These are phyloP conservation scores for Poecilia gillii DNA, from an alignment of 2,797 vertebrate genomes.

Conservation along the genomic window DNA sequence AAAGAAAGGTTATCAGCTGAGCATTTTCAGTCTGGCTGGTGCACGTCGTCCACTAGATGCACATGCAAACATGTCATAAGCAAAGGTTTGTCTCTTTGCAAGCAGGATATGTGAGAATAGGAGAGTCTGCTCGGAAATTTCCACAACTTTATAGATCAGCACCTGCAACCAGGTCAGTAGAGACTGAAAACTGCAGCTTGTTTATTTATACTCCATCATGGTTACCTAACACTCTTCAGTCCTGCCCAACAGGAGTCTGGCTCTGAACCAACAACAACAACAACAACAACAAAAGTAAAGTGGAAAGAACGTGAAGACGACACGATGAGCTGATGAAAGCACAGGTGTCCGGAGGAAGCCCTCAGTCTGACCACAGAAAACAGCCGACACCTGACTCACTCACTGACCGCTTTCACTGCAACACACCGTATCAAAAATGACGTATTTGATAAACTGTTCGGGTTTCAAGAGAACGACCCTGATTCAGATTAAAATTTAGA, in stretches of 20 bases:
- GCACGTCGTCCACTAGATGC: constrained; percentile 14
- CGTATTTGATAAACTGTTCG: not conserved
- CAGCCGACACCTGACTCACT: not conserved
- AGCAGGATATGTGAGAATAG: constrained; percentile 12
- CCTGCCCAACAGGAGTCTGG: constrained; percentile 43
- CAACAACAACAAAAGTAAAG: constrained; percentile 33
- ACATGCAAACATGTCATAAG: constrained; percentile 52
- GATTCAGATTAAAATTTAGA: not conserved
- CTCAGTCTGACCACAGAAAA: constrained; percentile 12
- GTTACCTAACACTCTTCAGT: constrained; percentile 40
- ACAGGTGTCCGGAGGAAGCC: constrained; percentile 14
- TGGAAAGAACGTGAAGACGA: constrained; percentile 56
- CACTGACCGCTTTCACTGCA: constrained; percentile 11
- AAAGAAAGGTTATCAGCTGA: not conserved
- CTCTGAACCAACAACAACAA: constrained; percentile 26
- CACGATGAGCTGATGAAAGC: constrained; percentile 28
- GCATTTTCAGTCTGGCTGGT: constrained; percentile 20
- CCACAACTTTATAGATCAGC: constrained; percentile 48
- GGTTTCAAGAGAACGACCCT: not conserved
- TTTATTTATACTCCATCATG: constrained; percentile 44
- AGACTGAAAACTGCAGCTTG: constrained; percentile 39
- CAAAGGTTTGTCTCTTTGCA: constrained; percentile 21
- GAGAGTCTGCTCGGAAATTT: constrained; percentile 6
- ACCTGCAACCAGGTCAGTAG: constrained; percentile 44
- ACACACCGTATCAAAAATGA: not conserved